phyloP scores from a whole-genome alignment of 2,888 invertebrate genomes.

The Brachyptera risi region DNA sequence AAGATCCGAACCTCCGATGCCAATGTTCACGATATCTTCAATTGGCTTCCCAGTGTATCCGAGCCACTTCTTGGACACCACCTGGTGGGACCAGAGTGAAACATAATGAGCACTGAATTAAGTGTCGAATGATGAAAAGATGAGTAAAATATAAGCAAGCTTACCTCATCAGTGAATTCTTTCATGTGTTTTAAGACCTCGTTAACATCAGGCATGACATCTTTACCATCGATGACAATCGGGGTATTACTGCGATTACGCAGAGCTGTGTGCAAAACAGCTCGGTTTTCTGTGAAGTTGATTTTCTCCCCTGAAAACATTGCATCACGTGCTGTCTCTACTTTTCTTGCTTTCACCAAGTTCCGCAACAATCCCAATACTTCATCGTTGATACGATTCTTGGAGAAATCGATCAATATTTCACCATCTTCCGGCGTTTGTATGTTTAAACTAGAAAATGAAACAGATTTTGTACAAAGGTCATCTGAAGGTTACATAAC shows the following conservation, averaged over 20 bases:
- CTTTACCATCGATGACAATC: slow-evolving; percentile 77
- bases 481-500: slow-evolving; percentile 29
- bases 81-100: slow-evolving; percentile 35
- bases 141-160: background rate
- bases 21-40: slow-evolving; percentile 97
- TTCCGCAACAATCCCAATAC: slow-evolving; percentile 70
- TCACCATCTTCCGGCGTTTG: slow-evolving; percentile 83
- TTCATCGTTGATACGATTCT: slow-evolving; percentile 84
- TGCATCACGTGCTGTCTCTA: slow-evolving; percentile 80
- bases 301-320: slow-evolving; percentile 95
- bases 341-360: slow-evolving; percentile 69
- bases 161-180: slow-evolving; percentile 76
- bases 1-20: slow-evolving; percentile 98
- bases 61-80: slow-evolving; percentile 55
- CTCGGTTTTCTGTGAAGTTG: slow-evolving; percentile 94
- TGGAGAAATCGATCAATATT: slow-evolving; percentile 93
- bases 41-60: slow-evolving; percentile 90
- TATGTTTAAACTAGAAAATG: slow-evolving; percentile 59
- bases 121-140: no score
- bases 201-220: slow-evolving; percentile 92
- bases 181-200: slow-evolving; percentile 92
- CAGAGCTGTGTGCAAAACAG: slow-evolving; percentile 92
- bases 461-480: slow-evolving; percentile 28
- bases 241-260: slow-evolving; percentile 78
- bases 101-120: background rate